A percentile compares a stretch with the other conserved stretches of the same genome.
Evolutionary conservation across 2,797 vertebrate species (phyloP).

Genomic region (Somateria mollissima): DNA sequence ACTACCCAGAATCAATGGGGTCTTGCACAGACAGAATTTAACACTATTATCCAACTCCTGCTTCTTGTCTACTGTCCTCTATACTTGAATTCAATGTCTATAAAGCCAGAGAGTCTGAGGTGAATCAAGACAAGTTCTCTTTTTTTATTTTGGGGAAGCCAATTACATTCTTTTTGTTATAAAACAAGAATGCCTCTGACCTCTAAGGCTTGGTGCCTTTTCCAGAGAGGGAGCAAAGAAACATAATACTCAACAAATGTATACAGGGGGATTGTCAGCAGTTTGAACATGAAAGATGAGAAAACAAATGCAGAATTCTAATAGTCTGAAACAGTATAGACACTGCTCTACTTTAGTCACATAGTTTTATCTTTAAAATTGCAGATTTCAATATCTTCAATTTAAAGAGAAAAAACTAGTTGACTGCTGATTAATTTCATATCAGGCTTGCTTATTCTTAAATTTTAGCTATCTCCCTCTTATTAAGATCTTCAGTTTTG

Average conservation of each 20-base stretch:
- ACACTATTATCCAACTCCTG: background rate
- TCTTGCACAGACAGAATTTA: background rate
- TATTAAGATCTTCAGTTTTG: background rate
- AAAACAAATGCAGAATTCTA: constrained; percentile 8
- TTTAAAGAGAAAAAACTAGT: background rate
- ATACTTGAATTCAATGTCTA: background rate
- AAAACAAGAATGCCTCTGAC: constrained; percentile 39
- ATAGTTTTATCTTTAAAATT: background rate
- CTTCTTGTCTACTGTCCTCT: background rate
- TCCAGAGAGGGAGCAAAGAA: background rate
- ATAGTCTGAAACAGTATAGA: background rate
- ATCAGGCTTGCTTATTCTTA: background rate
- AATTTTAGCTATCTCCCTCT: background rate
- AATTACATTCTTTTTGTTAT: constrained; percentile 31
- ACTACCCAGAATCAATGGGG: background rate
- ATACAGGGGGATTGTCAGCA: background rate
- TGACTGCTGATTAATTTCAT: background rate
- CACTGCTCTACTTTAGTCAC: background rate
- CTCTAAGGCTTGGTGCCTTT: background rate
- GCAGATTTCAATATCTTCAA: background rate
- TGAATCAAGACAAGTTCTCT: constrained; percentile 15
- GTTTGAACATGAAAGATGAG: background rate
- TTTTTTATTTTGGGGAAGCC: constrained; percentile 45
- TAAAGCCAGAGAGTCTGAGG: constrained; percentile 4
- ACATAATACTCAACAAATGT: background rate